These are phyloP conservation scores for Corythornis cristatus DNA, from an alignment of 2,113 vertebrate genomes.

Conservation along the genomic window DNA sequence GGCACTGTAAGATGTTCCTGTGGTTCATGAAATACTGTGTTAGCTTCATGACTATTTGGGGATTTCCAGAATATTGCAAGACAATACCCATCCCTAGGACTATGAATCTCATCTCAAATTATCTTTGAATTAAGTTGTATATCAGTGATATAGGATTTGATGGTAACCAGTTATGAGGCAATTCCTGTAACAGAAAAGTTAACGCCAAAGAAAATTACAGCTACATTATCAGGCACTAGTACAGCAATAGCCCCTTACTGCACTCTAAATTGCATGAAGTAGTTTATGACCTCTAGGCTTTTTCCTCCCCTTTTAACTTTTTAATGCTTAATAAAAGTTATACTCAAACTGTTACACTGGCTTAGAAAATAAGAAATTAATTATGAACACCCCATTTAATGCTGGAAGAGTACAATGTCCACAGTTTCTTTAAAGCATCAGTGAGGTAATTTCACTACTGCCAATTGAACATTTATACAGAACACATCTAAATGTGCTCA, in stretches of 20 bases:
- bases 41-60: background rate
- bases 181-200: slow-evolving; percentile 8
- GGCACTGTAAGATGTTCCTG: rapidly evolving
- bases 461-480: slow-evolving; percentile 38
- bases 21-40: background rate
- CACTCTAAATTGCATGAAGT: background rate
- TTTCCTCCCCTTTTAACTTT: slow-evolving; percentile 39
- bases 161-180: slow-evolving; percentile 1
- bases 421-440: slow-evolving; percentile 53
- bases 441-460: slow-evolving; percentile 45
- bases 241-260: slow-evolving; percentile 20
- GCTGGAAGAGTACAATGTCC: background rate
- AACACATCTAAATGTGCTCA: slow-evolving; percentile 63
- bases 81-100: background rate
- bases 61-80: background rate
- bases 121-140: background rate
- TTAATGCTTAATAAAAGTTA: slow-evolving; percentile 55
- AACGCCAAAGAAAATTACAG: background rate
- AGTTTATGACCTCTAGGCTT: slow-evolving; percentile 40
- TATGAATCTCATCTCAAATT: background rate
- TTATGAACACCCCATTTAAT: slow-evolving; percentile 68
- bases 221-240: background rate
- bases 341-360: slow-evolving; percentile 19
- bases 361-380: slow-evolving; percentile 71
- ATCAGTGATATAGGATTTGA: background rate